Conservation (phyloP, 1,140 invertebrate species). For the Coptotermes formosanus region DNA sequence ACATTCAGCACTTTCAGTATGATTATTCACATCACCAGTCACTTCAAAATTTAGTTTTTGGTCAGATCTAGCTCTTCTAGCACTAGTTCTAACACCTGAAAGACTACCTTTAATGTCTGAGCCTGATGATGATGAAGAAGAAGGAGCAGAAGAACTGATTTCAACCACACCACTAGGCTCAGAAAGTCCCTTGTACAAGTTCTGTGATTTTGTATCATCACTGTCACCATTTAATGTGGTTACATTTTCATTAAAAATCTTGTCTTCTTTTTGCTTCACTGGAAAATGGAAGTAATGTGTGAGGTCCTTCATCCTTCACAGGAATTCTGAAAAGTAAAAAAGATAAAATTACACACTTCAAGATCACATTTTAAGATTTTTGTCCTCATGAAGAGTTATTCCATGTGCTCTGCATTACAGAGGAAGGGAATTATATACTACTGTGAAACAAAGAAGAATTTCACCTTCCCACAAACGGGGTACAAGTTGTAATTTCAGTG, state of each 20-base stretch:
- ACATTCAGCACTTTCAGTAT: neutral
- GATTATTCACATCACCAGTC: neutral
- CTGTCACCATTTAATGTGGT: neutral
- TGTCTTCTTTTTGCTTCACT: conserved; percentile 36
- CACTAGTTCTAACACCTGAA: too few species aligned
- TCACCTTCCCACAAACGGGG: too few species aligned
- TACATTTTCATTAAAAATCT: neutral
- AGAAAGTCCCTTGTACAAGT: neutral
- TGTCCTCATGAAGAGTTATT: too few species aligned
- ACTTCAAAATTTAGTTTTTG: neutral
- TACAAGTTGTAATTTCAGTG: too few species aligned
- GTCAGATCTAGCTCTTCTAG: neutral
- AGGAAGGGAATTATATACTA: too few species aligned
- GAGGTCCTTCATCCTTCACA: conserved; percentile 45
- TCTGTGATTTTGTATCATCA: neutral
- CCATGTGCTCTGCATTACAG: too few species aligned
- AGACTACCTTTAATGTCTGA: neutral
- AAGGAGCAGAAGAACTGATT: neutral
- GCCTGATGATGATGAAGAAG: too few species aligned
- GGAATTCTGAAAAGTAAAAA: neutral
- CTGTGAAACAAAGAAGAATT: too few species aligned
- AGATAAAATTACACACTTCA: too few species aligned
- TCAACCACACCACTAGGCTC: neutral
- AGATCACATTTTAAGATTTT: too few species aligned
- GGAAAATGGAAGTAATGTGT: conserved; percentile 44